Evolutionary conservation across 2,797 vertebrate genomes (phyloP).

Genomic region (Spinibarbus caldwelli): DNA sequence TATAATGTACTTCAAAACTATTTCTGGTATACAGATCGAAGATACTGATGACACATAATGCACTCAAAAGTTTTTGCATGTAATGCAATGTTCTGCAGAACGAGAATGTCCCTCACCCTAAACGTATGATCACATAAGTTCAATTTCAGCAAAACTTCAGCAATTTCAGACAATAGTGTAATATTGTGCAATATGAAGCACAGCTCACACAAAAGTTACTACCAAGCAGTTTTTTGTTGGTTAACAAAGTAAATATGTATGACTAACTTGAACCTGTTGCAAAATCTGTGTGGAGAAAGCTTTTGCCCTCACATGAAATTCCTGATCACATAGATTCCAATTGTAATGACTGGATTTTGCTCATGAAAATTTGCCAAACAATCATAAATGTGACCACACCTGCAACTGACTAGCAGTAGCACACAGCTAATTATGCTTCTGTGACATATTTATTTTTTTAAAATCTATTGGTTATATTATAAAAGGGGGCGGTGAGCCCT

Average conservation of each 20-base stretch:
- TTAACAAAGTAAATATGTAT: not conserved
- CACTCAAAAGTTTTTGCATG: not conserved
- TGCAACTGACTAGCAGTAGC: not conserved
- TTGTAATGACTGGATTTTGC: not conserved
- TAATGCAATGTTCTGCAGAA: not conserved
- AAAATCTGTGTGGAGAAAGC: not conserved
- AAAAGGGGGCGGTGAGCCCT: too few relatives aligned
- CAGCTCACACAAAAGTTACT: not conserved
- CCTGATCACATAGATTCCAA: not conserved
- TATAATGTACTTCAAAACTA: not conserved
- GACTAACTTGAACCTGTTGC: not conserved
- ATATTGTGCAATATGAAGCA: not conserved
- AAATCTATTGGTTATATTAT: not conserved
- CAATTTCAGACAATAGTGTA: not conserved
- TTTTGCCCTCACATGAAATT: not conserved
- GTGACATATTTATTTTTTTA: too few relatives aligned
- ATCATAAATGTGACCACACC: not conserved
- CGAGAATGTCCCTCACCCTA: not conserved
- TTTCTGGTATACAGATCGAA: not conserved
- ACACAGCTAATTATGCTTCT: not conserved
- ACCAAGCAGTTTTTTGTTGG: not conserved
- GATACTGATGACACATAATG: not conserved
- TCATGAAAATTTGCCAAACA: not conserved
- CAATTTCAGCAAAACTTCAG: not conserved
- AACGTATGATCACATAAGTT: not conserved